Evolutionary conservation across 2,888 invertebrate species (phyloP).

Genomic region (Cabera pusaria): DNA sequence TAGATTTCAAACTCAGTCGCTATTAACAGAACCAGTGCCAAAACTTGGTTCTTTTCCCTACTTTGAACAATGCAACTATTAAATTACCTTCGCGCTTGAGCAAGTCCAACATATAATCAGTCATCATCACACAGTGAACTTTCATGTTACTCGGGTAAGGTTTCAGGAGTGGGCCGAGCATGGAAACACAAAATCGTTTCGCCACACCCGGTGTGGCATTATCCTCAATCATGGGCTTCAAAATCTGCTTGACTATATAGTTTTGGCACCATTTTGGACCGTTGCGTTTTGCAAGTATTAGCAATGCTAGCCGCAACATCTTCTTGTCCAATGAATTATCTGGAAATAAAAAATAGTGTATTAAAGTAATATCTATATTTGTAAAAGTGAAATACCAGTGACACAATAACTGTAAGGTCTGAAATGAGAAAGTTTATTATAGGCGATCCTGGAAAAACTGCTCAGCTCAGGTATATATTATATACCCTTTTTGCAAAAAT

Average conservation of each 20-base stretch:
- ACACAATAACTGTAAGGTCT: no score
- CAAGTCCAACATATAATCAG: slow-evolving; percentile 58
- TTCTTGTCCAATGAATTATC: slow-evolving; percentile 55
- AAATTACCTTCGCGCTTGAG: slow-evolving; percentile 57
- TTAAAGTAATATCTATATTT: no score
- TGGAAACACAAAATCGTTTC: slow-evolving; percentile 58
- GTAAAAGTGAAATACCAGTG: no score
- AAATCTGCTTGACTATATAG: slow-evolving; percentile 59
- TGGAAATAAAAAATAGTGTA: slow-evolving; percentile 47
- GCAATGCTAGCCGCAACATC: slow-evolving; percentile 58
- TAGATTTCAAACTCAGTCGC: no score
- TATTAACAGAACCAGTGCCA: no score
- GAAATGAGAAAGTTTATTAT: no score
- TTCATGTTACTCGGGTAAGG: slow-evolving; percentile 72
- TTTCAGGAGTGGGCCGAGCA: slow-evolving; percentile 66
- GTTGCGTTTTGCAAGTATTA: slow-evolving; percentile 68
- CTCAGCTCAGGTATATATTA: no score
- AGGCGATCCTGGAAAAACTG: no score
- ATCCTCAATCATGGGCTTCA: slow-evolving; percentile 61
- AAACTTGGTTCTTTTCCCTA: no score
- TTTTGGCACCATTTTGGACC: slow-evolving; percentile 72
- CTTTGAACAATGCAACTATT: no score
- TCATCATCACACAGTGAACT: slow-evolving; percentile 62
- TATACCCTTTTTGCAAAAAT: no score
- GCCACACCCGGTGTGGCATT: slow-evolving; percentile 39